These are phyloP conservation scores for Tineola bisselliella DNA, from an alignment of 2,888 invertebrate species.

Conservation along the genomic window DNA sequence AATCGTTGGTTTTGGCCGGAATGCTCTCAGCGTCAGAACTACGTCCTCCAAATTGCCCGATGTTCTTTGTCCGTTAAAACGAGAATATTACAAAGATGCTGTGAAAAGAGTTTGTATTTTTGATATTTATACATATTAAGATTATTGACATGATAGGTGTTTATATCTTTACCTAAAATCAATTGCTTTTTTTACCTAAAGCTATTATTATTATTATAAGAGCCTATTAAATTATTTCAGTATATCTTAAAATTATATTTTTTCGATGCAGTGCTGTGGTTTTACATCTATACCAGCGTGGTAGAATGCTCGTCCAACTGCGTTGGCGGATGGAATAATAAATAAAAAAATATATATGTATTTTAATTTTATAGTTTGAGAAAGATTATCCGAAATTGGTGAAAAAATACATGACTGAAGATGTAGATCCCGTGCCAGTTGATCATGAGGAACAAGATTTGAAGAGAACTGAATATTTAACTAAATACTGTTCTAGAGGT, in stretches of 20 bases:
- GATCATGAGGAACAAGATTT: slow-evolving; percentile 47
- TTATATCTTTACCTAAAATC: too few relatives aligned
- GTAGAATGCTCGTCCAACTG: too few relatives aligned
- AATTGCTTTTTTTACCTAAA: too few relatives aligned
- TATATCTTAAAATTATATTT: too few relatives aligned
- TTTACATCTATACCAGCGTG: neutral
- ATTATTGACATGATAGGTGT: too few relatives aligned
- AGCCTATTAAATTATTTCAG: too few relatives aligned
- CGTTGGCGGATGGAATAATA: too few relatives aligned
- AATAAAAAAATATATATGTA: neutral
- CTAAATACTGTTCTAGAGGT: slow-evolving; percentile 55
- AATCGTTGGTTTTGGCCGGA: slow-evolving; percentile 45
- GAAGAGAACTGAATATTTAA: slow-evolving; percentile 51
- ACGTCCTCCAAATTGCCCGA: slow-evolving; percentile 31
- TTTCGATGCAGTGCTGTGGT: too few relatives aligned
- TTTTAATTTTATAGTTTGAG: slow-evolving; percentile 28
- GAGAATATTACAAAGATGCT: slow-evolving; percentile 48
- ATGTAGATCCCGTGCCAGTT: slow-evolving; percentile 45
- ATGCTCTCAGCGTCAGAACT: slow-evolving; percentile 35
- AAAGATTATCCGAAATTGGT: slow-evolving; percentile 42
- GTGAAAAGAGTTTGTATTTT: slow-evolving; percentile 33
- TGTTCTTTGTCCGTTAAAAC: slow-evolving; percentile 38
- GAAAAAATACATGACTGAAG: slow-evolving; percentile 41
- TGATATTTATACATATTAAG: neutral
- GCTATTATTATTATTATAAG: too few relatives aligned